Percentiles rank a stretch among this genome's conserved stretches.
phyloP scores from a whole-genome alignment of 2,888 invertebrate species.

The Coronaproctus castanopsis region DNA sequence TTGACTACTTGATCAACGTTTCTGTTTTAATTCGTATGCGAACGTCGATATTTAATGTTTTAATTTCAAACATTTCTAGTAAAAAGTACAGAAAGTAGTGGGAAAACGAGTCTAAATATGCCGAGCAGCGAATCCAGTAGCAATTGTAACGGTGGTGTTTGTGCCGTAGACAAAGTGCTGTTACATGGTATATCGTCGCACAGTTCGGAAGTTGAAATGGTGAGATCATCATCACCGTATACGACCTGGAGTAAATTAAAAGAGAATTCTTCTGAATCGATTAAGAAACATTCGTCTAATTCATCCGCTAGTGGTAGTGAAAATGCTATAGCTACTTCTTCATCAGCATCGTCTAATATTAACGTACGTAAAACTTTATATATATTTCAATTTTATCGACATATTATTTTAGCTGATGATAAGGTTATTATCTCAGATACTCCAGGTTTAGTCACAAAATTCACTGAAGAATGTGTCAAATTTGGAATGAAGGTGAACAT shows the following conservation, averaged over 20 bases:
- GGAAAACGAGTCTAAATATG: conserved; percentile 10
- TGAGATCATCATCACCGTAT: conserved; percentile 67
- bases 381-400: no score
- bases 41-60: no score
- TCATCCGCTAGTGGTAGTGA: conserved; percentile 11
- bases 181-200: conserved; percentile 7
- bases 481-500: no score
- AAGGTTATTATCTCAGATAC: no score
- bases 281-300: conserved; percentile 10
- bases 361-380: neutral
- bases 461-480: no score
- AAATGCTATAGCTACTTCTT: conserved; percentile 6
- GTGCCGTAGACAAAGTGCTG: conserved; percentile 4
- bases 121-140: conserved; percentile 5
- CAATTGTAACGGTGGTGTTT: no score
- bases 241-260: conserved; percentile 68
- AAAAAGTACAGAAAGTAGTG: conserved; percentile 7
- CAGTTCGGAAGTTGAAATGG: conserved; percentile 37
- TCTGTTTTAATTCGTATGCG: no score
- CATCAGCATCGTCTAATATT: neutral
- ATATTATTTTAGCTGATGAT: no score
- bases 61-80: no score
- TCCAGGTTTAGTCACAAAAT: no score
- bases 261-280: conserved; percentile 6
- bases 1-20: no score